Conservation (phyloP, 2,797 vertebrate species). For the Ctenochaetus hawaiiensis region DNA sequence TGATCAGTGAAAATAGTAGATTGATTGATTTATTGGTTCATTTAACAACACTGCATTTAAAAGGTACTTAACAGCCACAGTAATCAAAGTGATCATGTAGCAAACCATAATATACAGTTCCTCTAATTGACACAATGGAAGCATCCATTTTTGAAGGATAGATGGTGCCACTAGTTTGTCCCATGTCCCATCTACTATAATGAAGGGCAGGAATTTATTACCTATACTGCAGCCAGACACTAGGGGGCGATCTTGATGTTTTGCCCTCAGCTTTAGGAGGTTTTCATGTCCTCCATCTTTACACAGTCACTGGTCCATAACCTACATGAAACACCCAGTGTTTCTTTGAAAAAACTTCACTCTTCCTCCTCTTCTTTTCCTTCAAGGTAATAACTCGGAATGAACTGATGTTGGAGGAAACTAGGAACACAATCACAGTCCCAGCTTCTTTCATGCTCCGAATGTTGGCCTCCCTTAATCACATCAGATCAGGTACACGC, state of each 20-base stretch:
- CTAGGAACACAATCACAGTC: conserved; percentile 98
- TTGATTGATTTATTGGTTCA: background rate
- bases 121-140: too few species aligned
- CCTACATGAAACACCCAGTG: background rate
- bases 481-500: conserved; percentile 81
- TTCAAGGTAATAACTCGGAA: conserved; percentile 96
- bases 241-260: too few species aligned
- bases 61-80: background rate
- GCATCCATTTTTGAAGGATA: too few species aligned
- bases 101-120: too few species aligned
- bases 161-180: too few species aligned
- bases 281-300: too few species aligned
- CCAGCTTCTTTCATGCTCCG: conserved; percentile 99
- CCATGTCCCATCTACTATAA: too few species aligned
- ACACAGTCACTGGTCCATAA: too few species aligned
- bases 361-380: conserved; percentile 14
- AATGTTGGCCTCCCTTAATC: conserved; percentile 98
- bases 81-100: background rate
- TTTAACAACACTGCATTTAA: background rate
- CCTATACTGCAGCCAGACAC: too few species aligned
- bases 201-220: too few species aligned
- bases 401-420: conserved; percentile 98
- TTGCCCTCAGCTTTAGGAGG: too few species aligned
- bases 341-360: background rate
- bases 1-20: background rate